These are phyloP conservation scores for Aldrovandia affinis DNA, from an alignment of 2,797 vertebrate genomes.

Conservation along the genomic window DNA sequence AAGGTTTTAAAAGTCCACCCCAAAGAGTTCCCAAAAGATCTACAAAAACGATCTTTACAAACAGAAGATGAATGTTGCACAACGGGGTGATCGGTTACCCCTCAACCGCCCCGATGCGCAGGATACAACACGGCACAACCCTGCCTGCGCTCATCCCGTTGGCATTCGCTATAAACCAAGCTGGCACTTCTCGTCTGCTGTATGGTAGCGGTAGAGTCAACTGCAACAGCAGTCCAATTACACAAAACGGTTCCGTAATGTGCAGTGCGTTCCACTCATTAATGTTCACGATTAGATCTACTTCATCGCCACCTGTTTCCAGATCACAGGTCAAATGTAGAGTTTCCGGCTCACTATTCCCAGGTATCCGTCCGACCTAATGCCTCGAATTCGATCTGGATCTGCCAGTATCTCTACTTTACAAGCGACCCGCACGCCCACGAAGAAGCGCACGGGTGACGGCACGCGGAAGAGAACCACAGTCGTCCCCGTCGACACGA, in stretches of 20 bases:
- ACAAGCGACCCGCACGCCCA: too few species aligned
- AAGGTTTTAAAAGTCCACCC: background rate
- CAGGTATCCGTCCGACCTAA: background rate
- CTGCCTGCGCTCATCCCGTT: background rate
- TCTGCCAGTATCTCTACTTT: too few species aligned
- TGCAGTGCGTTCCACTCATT: background rate
- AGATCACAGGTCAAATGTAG: background rate
- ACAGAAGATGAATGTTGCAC: background rate
- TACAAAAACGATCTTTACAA: background rate
- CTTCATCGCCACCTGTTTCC: background rate
- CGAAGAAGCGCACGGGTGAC: too few species aligned
- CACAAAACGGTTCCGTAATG: background rate
- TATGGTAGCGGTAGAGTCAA: background rate
- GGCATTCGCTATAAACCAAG: background rate
- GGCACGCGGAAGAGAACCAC: background rate
- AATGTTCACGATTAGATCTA: background rate
- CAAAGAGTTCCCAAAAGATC: background rate
- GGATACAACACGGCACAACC: background rate
- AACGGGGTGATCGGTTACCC: background rate
- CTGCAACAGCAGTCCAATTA: slow-evolving; percentile 3
- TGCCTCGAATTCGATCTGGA: background rate
- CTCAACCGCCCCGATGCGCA: background rate
- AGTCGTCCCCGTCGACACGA: background rate
- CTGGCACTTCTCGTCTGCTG: background rate
- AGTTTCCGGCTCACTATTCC: background rate